Conservation (phyloP, 2,113 vertebrate species). For the Alligator sinensis region DNA sequence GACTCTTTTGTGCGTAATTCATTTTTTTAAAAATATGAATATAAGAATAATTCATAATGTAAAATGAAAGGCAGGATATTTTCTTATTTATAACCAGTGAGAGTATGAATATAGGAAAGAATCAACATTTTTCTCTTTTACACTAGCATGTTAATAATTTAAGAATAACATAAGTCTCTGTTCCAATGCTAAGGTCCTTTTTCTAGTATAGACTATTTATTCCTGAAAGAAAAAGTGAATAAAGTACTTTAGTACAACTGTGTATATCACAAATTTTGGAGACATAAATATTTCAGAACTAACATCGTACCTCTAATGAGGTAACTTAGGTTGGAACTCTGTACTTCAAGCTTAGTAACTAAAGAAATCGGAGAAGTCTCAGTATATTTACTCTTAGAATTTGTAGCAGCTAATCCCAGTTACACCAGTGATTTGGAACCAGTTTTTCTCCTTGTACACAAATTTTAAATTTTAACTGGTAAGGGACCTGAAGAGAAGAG, state of each 20-base stretch:
- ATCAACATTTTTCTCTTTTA: not conserved
- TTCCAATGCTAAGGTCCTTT: not conserved
- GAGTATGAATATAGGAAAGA: not conserved
- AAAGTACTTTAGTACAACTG: not conserved
- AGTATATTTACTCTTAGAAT: not conserved
- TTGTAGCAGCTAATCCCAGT: not conserved
- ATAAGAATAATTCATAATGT: not conserved
- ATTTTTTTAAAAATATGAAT: not conserved
- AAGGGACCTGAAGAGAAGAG: not conserved
- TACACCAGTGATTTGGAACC: not conserved
- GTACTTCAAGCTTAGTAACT: not conserved
- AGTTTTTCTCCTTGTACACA: not conserved
- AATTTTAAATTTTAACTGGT: not conserved
- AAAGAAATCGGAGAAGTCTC: not conserved
- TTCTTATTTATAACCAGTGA: not conserved
- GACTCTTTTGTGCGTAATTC: not conserved
- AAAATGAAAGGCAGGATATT: not conserved
- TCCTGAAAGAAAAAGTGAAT: no score
- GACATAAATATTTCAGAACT: not conserved
- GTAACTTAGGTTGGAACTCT: not conserved
- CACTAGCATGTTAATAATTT: not conserved
- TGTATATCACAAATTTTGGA: not conserved
- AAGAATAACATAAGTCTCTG: not conserved
- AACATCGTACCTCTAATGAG: not conserved
- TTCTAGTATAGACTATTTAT: not conserved